Evolutionary conservation across 1,140 invertebrate species (phyloP), one percentile per base, ranked within the genome.

Genomic region (Phymastichus coffea): DNA sequence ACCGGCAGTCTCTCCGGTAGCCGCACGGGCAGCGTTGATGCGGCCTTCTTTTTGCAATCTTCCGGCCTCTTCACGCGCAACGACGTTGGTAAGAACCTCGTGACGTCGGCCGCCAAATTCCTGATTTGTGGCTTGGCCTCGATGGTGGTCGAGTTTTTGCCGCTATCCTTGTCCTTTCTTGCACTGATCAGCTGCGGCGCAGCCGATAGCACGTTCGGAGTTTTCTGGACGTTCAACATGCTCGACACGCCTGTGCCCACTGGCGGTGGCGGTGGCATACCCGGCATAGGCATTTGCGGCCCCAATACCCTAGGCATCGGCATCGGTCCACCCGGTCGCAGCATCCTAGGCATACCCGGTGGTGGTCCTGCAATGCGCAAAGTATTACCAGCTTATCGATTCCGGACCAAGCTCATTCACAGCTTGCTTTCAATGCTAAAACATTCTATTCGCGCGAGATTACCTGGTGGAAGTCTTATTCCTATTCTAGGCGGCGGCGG

Each of bases 91-190:
- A 96, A 89, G 78, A 99, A 98, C 65, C 94, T 81, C 0, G 95
- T 98, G 1, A 98, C 91, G 79, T 98, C 96, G 0, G 94, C 94
- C 61, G 92, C 94, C 8, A 97, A 81, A 82, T 96, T 97, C 69
- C 92, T 84, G 54, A 98, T 96, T 81, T 97, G 94, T 1, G 95
- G 95, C 76, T 97, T 97, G 0, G 95, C 95, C 68, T 92, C 92
- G 63, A 98, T 97, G 1, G 88, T 90, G 0, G 93, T 92, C 19
- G 88, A 83, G 59, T 86, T 85, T 74, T 84, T 82, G 72, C 88
- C 83, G 30, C 77, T 77, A 49, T 86, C 83, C 64, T 84, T 85
- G 69, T 84, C 80, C 10, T 62, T 57, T 28, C 53, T n/a, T 1
- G 17, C 30, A 57, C 85, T 86, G 67, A 93, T 90, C 4, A 93